phyloP scores from a whole-genome alignment of 2,797 vertebrate species.

The Coccyzus lansbergi region DNA sequence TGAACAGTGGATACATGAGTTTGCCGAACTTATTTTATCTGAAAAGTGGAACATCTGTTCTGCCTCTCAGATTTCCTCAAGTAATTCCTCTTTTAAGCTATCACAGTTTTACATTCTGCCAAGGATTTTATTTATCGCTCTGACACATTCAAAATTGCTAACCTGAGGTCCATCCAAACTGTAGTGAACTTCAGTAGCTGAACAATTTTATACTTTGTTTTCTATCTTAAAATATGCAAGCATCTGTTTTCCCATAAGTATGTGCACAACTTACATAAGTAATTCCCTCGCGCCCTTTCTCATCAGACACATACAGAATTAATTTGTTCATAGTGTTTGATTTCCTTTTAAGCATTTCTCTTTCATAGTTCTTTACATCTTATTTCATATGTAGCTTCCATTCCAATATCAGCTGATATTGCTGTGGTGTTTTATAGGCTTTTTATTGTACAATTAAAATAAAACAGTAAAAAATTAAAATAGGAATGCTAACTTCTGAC shows the following conservation, averaged over 20 bases:
- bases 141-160: neutral
- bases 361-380: neutral
- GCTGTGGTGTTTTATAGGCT: neutral
- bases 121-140: constrained; percentile 43
- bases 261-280: neutral
- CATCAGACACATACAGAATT: neutral
- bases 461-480: neutral
- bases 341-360: neutral
- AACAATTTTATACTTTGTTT: neutral
- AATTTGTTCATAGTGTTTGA: neutral
- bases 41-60: constrained; percentile 37
- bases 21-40: constrained; percentile 21
- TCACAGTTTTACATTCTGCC: neutral
- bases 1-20: neutral
- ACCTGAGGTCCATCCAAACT: neutral
- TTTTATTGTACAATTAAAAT: neutral
- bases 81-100: constrained; percentile 41
- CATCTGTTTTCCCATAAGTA: neutral
- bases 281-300: neutral
- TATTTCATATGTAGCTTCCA: neutral
- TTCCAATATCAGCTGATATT: neutral
- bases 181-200: neutral
- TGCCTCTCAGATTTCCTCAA: constrained; percentile 31
- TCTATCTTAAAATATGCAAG: neutral
- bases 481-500: neutral